Conservation (phyloP, 1,140 invertebrate species). For the Lucilia sericata region DNA sequence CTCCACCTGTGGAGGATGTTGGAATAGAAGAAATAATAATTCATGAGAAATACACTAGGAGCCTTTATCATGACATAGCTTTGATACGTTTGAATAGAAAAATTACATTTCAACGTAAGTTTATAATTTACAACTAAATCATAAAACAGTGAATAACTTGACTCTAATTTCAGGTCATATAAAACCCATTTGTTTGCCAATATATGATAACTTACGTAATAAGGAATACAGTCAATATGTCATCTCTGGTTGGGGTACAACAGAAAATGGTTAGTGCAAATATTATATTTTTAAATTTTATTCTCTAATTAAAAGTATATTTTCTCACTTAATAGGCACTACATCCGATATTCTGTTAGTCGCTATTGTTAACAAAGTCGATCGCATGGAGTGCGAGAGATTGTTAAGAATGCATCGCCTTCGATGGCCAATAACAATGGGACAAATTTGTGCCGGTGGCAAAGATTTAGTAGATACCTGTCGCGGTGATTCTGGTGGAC, state of each 20-base stretch:
- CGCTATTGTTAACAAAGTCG: constrained; percentile 1
- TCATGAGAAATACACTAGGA: constrained; percentile 73
- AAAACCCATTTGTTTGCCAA: constrained; percentile 61
- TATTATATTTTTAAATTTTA: not conserved
- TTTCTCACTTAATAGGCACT: not conserved
- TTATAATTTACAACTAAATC: not conserved
- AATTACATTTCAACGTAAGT: constrained; percentile 49
- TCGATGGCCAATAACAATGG: constrained; percentile 57
- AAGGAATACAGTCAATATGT: constrained; percentile 53
- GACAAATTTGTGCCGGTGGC: constrained; percentile 77
- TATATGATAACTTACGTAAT: constrained; percentile 35
- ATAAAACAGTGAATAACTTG: not conserved
- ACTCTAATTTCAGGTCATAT: constrained; percentile 53
- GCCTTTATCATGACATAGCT: constrained; percentile 76
- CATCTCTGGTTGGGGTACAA: constrained; percentile 61
- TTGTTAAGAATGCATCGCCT: not conserved
- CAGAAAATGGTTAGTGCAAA: constrained; percentile 47
- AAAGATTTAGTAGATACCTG: constrained; percentile 73
- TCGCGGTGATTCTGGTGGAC: constrained; percentile 81
- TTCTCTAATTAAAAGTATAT: not conserved
- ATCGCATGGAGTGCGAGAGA: not conserved
- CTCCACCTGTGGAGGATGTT: constrained; percentile 70
- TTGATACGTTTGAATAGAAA: constrained; percentile 67
- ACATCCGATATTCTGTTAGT: constrained; percentile 12
- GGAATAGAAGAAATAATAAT: constrained; percentile 71